phyloP scores from a whole-genome alignment of 2,888 invertebrate genomes.

The Labia minor region DNA sequence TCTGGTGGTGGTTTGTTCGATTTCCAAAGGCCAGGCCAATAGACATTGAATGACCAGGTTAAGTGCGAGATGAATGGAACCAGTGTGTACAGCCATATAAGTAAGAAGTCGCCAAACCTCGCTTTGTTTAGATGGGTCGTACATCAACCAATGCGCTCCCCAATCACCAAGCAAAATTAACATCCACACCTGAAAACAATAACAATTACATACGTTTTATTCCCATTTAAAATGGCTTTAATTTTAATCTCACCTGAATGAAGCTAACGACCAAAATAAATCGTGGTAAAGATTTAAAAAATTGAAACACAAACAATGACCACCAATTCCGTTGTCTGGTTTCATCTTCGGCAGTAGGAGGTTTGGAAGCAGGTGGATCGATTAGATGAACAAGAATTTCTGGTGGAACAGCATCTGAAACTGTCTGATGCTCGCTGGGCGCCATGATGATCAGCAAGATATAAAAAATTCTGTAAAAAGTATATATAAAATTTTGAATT shows the following conservation, averaged over 20 bases:
- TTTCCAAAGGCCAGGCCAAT: slow-evolving; percentile 42
- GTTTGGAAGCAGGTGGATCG: slow-evolving; percentile 16
- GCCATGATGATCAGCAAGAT: too few relatives aligned
- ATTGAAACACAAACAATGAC: background rate
- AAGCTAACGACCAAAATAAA: slow-evolving; percentile 24
- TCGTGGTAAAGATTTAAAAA: slow-evolving; percentile 21
- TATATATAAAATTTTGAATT: too few relatives aligned
- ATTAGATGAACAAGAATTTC: slow-evolving; percentile 21
- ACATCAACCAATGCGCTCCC: slow-evolving; percentile 38
- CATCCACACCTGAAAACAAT: slow-evolving; percentile 29
- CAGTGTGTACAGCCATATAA: slow-evolving; percentile 71
- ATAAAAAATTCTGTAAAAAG: too few relatives aligned
- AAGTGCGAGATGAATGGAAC: slow-evolving; percentile 60
- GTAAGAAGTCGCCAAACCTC: slow-evolving; percentile 70
- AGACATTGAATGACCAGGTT: slow-evolving; percentile 60
- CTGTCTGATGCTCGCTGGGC: background rate
- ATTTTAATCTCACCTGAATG: slow-evolving; percentile 23
- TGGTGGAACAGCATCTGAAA: background rate
- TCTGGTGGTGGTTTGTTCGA: slow-evolving; percentile 64
- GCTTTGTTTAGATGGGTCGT: slow-evolving; percentile 50
- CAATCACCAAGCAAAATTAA: slow-evolving; percentile 28
- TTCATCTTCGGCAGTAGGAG: background rate
- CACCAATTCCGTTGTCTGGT: background rate
- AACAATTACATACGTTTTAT: background rate
- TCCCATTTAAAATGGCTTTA: background rate